Evolutionary conservation across 2,888 invertebrate species (phyloP), one percentile per base, ranked within the genome.

Genomic region (Apoderus coryli): DNA sequence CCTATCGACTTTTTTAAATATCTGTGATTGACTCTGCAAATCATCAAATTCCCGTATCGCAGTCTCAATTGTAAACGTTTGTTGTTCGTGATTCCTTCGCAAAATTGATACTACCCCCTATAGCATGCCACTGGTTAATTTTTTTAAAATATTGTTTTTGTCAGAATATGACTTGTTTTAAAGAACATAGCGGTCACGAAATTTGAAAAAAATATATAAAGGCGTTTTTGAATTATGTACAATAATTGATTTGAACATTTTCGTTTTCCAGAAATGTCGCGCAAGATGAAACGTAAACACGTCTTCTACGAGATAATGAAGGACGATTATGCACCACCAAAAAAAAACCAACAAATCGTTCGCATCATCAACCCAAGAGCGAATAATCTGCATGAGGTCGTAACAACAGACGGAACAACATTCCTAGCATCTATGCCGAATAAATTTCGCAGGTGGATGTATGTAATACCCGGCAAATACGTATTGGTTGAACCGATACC

Each of bases 351-450:
- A 55, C 69, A 67, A 46, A 74, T 92, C 29, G 89, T 86, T 0
- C 67, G 73, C 58, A 70, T 90, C 19, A 39, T 79, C 4, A 70
- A 69, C 47, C 75, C 82, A 35, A 71, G 76, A 44, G 96, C 95
- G 22, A 95, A 93, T 57, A 92, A 95, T 63, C 67, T 96, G 31
- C 90, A 90, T 55, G 84, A 86, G 67, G 88, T 86, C 1, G 63
- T 70, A 43, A 66, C 71, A 23, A 52, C 70, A 2, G 56, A 56
- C 9, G 76, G 76, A 4, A 69, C 72, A 30, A 68, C 61, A 30
- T 92, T 75, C 54, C 62, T 93, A 6, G 89, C 78, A 4, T 86
- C 89, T 19, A 95, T 98, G 95, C 96, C 96, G 4, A 74, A 72
- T 9, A 95, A 92, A 52, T 95, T 86, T 52, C 69, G 93, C 7